Percentiles rank a stretch among this genome's conserved stretches.
phyloP scores from a whole-genome alignment of 2,888 invertebrate genomes.

The Drosophila limbata region DNA sequence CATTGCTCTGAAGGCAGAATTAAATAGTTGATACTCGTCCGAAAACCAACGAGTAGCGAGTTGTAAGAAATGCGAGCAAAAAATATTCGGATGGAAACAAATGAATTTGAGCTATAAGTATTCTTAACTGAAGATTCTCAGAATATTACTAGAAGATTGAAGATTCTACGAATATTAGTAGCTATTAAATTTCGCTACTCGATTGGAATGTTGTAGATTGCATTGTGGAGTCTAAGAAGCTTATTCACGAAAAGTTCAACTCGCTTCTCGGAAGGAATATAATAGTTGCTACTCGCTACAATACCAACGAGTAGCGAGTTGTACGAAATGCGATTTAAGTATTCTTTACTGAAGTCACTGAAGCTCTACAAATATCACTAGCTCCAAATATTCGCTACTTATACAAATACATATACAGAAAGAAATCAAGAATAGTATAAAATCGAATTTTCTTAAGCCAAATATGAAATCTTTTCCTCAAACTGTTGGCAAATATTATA shows the following conservation, averaged over 20 bases:
- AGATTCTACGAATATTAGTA: neutral
- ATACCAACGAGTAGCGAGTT: conserved; percentile 2
- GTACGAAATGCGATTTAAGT: neutral
- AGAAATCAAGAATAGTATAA: too few species aligned
- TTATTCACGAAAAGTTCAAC: too few species aligned
- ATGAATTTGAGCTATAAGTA: neutral
- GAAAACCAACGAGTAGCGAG: conserved; percentile 2
- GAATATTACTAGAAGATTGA: too few species aligned
- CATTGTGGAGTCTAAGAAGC: too few species aligned
- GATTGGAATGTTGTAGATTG: too few species aligned
- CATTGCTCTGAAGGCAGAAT: neutral
- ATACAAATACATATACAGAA: too few species aligned
- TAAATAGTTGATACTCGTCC: neutral
- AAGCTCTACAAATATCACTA: neutral
- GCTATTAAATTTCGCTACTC: neutral
- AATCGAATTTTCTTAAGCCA: too few species aligned
- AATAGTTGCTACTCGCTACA: neutral
- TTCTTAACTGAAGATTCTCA: too few species aligned
- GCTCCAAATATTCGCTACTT: neutral
- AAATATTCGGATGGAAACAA: neutral
- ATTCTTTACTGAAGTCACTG: neutral
- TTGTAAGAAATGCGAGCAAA: neutral
- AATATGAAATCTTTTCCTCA: too few species aligned
- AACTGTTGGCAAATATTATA: too few species aligned
- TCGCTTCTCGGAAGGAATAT: too few species aligned